These are phyloP conservation scores for Aspidiotus destructor DNA, from an alignment of 2,888 invertebrate species.

Conservation along the genomic window DNA sequence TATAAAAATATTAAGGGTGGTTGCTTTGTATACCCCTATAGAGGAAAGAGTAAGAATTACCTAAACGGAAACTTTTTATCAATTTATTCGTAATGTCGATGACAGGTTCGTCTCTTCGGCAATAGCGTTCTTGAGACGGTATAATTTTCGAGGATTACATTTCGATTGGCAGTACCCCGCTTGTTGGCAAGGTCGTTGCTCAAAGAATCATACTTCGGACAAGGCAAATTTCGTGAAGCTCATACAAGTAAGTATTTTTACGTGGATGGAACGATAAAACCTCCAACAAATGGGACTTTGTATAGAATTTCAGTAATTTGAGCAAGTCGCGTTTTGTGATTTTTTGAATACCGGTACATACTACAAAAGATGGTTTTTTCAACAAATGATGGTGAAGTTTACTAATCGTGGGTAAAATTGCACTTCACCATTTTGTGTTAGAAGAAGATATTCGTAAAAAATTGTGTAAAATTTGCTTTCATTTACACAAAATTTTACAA, in stretches of 20 bases:
- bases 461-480: too few relatives aligned
- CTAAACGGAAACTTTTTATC: not conserved
- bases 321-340: too few relatives aligned
- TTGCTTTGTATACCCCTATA: not conserved
- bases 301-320: too few relatives aligned
- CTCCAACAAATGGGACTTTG: too few relatives aligned
- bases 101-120: conserved; percentile 54
- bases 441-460: too few relatives aligned
- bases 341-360: too few relatives aligned
- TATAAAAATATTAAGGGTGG: too few relatives aligned
- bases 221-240: conserved; percentile 67
- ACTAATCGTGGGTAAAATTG: not conserved
- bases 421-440: too few relatives aligned
- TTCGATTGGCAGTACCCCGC: conserved; percentile 92
- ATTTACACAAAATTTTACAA: not conserved
- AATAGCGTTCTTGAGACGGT: conserved; percentile 58
- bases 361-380: too few relatives aligned
- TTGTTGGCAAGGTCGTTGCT: conserved; percentile 85
- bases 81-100: not conserved
- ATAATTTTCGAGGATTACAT: conserved; percentile 78
- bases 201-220: conserved; percentile 67
- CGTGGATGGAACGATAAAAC: too few relatives aligned
- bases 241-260: conserved; percentile 49
- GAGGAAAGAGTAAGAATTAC: conserved; percentile 1
- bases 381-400: too few relatives aligned